A percentile compares a stretch with the other conserved stretches of the same genome.
These are phyloP conservation scores for Neodiprion virginianus DNA, from an alignment of 1,140 invertebrate species.

Conservation along the genomic window DNA sequence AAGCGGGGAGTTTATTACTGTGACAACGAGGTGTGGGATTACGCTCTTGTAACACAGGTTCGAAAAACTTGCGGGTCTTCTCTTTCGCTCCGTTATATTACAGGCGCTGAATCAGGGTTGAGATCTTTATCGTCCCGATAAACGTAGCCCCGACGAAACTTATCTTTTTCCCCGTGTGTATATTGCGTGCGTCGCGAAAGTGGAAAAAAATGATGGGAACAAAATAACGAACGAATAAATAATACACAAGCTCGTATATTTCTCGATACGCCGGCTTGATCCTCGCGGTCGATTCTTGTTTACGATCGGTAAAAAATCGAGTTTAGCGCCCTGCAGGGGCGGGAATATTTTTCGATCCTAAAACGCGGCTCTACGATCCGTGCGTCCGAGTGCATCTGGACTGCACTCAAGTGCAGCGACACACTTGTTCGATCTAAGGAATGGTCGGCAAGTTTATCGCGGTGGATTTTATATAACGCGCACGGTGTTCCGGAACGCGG, in stretches of 20 bases:
- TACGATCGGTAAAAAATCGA: constrained; percentile 32
- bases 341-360: too few relatives aligned
- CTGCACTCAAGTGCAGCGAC: too few relatives aligned
- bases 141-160: constrained; percentile 7
- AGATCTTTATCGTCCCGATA: constrained; percentile 36
- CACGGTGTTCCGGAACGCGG: too few relatives aligned
- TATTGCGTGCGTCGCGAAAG: too few relatives aligned
- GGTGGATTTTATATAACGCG: too few relatives aligned
- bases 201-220: background rate
- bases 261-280: constrained; percentile 11
- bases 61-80: constrained; percentile 11
- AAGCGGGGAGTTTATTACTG: constrained; percentile 14
- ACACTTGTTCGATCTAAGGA: too few relatives aligned
- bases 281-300: constrained; percentile 22
- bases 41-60: constrained; percentile 9
- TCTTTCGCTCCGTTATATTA: background rate
- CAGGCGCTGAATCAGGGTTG: constrained; percentile 17
- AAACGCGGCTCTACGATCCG: background rate
- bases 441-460: too few relatives aligned
- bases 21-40: constrained; percentile 22
- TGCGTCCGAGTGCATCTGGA: too few relatives aligned
- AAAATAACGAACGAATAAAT: background rate
- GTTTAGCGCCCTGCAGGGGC: constrained; percentile 22
- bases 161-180: background rate
- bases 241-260: background rate